These are phyloP conservation scores for Chaetodon auriga DNA, from an alignment of 2,113 vertebrate genomes.

Conservation along the genomic window DNA sequence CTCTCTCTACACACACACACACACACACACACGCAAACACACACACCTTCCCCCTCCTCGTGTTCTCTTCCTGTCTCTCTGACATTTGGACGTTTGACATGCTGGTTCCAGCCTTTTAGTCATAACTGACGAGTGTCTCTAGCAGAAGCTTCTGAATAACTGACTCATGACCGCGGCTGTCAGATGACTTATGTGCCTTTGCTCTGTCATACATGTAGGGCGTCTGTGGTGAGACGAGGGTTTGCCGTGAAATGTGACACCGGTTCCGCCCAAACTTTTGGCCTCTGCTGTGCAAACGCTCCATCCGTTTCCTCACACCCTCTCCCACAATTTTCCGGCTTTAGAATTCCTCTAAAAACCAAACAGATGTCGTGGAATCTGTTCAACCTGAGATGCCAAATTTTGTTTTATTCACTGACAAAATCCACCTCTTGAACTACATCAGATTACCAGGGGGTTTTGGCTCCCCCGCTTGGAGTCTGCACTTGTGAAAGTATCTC, in stretches of 20 bases:
- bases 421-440: conserved; percentile 11
- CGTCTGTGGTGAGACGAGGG: conserved; percentile 39
- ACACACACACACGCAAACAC: conserved; percentile 21
- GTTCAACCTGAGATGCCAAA: conserved; percentile 32
- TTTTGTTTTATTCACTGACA: not conserved
- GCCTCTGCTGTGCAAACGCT: not conserved
- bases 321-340: conserved; percentile 5
- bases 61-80: conserved; percentile 45
- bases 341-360: conserved; percentile 33
- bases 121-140: conserved; percentile 73
- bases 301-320: conserved; percentile 4
- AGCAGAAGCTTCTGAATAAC: conserved; percentile 62
- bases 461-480: not conserved
- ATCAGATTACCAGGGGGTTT: conserved; percentile 16
- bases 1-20: not conserved
- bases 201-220: conserved; percentile 62
- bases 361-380: conserved; percentile 57
- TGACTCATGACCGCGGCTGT: conserved; percentile 67
- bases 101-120: conserved; percentile 67
- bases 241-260: conserved; percentile 47
- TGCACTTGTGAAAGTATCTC: conserved; percentile 30
- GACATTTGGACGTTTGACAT: conserved; percentile 75
- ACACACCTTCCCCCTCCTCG: conserved; percentile 25
- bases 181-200: conserved; percentile 65
- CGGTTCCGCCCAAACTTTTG: conserved; percentile 23